phyloP scores from a whole-genome alignment of 2,888 invertebrate genomes.

The Oxycera nigricornis region DNA sequence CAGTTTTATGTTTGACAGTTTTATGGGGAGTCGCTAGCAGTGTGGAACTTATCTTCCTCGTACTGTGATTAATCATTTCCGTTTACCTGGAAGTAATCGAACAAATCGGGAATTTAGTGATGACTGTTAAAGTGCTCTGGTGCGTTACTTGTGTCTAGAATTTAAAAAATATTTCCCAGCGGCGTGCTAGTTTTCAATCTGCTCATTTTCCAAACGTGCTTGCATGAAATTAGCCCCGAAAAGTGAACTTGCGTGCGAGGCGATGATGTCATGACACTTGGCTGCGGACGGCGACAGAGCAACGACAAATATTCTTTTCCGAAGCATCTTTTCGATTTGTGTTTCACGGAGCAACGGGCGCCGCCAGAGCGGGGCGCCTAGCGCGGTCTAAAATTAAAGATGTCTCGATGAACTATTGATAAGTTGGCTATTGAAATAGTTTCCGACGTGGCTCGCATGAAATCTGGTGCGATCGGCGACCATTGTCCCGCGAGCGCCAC shows the following conservation, averaged over 20 bases:
- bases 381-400: constrained; percentile 3
- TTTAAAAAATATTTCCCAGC: background rate
- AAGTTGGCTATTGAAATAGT: background rate
- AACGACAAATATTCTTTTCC: background rate
- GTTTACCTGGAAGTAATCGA: background rate
- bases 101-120: background rate
- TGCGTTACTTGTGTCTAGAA: background rate
- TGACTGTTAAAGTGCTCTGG: constrained; percentile 16
- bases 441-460: background rate
- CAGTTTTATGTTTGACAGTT: constrained; percentile 23
- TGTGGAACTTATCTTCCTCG: background rate
- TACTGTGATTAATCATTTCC: constrained; percentile 1
- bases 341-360: background rate
- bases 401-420: constrained; percentile 19
- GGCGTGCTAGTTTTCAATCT: background rate
- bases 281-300: background rate
- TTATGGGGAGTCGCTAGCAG: background rate
- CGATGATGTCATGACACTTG: constrained; percentile 27
- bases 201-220: background rate
- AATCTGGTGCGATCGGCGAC: too few relatives aligned
- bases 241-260: constrained; percentile 10
- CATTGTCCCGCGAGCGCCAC: background rate
- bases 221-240: background rate
- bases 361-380: background rate
- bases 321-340: constrained; percentile 15